Conservation (phyloP, 1,140 invertebrate species). For the Drosophila athabasca region DNA sequence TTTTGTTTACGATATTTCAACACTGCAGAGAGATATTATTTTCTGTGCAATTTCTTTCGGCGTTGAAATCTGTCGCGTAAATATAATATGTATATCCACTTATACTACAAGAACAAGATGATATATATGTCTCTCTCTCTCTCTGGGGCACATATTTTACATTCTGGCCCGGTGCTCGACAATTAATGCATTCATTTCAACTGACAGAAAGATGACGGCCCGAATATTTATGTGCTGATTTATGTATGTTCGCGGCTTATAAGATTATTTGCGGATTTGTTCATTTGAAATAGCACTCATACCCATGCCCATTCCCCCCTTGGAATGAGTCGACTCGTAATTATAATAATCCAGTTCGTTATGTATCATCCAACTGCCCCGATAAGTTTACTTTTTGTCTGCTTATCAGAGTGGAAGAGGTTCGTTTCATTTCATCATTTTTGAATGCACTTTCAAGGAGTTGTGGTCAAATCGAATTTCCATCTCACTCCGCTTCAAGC, state of each 20-base stretch:
- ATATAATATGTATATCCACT: constrained; percentile 8
- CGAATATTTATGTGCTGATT: constrained; percentile 56
- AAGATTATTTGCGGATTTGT: constrained; percentile 37
- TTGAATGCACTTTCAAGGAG: constrained; percentile 14
- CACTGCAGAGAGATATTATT: constrained; percentile 17
- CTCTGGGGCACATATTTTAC: constrained; percentile 25
- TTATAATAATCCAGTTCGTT: too few species aligned
- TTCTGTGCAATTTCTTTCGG: constrained; percentile 21
- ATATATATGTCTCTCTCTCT: constrained; percentile 15
- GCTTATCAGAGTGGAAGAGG: too few species aligned
- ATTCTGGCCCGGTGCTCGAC: constrained; percentile 24
- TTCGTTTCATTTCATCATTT: constrained; percentile 14
- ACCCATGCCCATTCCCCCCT: too few species aligned
- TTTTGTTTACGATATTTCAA: constrained; percentile 52
- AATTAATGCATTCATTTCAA: constrained; percentile 67
- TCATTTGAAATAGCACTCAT: background rate
- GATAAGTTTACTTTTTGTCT: too few species aligned
- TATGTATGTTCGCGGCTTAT: constrained; percentile 56
- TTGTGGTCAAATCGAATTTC: constrained; percentile 41
- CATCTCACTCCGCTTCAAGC: constrained; percentile 16
- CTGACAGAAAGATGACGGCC: constrained; percentile 56
- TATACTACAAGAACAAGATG: too few species aligned
- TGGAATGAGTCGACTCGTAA: too few species aligned
- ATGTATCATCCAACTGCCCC: too few species aligned
- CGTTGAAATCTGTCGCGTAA: constrained; percentile 27